phyloP scores from a whole-genome alignment of 1,140 invertebrate genomes.

The Mercenaria mercenaria region DNA sequence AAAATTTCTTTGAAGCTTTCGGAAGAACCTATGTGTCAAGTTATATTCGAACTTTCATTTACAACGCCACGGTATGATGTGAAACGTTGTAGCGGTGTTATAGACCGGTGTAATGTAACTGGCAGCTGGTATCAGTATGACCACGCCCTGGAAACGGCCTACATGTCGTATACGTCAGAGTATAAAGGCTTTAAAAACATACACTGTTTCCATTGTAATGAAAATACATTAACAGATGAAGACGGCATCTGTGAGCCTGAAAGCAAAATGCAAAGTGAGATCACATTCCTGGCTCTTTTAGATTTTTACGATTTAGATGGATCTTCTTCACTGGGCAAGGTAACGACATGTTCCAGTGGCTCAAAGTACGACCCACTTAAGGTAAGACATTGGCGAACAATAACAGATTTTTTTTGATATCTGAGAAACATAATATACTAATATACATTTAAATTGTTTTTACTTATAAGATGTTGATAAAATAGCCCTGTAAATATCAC shows the following conservation, averaged over 20 bases:
- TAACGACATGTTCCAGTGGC: not conserved
- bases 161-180: not conserved
- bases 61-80: too few relatives aligned
- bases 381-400: too few relatives aligned
- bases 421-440: too few relatives aligned
- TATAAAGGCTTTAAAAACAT: constrained; percentile 21
- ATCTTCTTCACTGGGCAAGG: not conserved
- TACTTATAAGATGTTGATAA: too few relatives aligned
- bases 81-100: not conserved
- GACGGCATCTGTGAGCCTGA: not conserved
- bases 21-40: not conserved
- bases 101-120: constrained; percentile 17
- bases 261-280: too few relatives aligned
- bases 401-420: too few relatives aligned
- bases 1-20: not conserved
- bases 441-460: too few relatives aligned
- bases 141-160: not conserved
- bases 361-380: not conserved
- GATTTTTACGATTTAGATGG: constrained; percentile 19
- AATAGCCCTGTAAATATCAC: too few relatives aligned
- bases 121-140: not conserved
- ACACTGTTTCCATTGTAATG: constrained; percentile 40
- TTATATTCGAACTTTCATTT: constrained; percentile 3
- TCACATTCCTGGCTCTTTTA: constrained; percentile 16
- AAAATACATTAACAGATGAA: not conserved